Conservation (phyloP, 2,113 vertebrate species). For the Pitta sordida region DNA sequence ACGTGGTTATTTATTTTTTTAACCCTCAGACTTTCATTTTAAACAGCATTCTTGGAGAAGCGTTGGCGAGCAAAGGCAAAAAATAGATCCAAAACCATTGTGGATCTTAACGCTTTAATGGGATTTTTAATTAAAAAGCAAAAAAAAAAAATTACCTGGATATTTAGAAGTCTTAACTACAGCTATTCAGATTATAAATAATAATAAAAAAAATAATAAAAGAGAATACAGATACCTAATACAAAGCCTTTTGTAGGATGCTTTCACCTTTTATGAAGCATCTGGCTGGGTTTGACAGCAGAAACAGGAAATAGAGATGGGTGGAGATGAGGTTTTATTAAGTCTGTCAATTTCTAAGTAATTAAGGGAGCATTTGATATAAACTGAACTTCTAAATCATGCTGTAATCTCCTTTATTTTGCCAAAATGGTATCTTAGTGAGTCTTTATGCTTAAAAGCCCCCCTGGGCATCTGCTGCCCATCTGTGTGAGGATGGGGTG, state of each 20-base stretch:
- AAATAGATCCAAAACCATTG: background rate
- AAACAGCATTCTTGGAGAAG: background rate
- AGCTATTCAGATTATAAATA: background rate
- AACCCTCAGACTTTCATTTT: background rate
- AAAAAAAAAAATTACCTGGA: too few relatives aligned
- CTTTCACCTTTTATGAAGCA: background rate
- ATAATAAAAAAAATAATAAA: too few relatives aligned
- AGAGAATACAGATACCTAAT: background rate
- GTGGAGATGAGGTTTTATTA: background rate
- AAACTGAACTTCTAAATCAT: background rate
- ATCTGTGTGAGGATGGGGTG: background rate
- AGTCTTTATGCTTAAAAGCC: background rate
- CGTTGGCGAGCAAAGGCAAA: background rate
- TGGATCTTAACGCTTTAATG: background rate
- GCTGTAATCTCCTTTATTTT: slow-evolving; percentile 15
- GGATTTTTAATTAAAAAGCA: background rate
- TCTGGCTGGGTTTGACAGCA: background rate
- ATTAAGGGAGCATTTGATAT: background rate
- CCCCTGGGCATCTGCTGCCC: background rate
- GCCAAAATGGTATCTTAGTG: background rate
- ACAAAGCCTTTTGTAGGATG: background rate
- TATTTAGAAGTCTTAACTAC: background rate
- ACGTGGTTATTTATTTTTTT: background rate
- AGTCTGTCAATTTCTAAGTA: background rate
- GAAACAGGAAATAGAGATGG: background rate